Conservation (phyloP, 2,797 vertebrate genomes). For the Premnoplex brunnescens region DNA sequence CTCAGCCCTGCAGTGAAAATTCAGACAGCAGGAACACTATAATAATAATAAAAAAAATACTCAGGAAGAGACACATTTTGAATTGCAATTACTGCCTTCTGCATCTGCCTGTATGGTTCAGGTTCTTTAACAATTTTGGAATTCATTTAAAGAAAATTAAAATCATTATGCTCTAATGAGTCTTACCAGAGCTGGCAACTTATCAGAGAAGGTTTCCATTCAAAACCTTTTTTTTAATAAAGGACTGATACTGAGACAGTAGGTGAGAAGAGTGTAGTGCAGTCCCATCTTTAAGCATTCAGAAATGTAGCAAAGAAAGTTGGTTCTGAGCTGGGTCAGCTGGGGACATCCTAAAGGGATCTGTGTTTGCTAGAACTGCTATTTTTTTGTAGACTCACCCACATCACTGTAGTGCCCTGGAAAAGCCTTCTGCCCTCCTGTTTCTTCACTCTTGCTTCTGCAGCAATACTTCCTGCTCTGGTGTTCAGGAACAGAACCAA, state of each 20-base stretch:
- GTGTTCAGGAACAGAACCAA: not conserved
- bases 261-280: not conserved
- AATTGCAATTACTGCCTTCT: not conserved
- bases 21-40: not conserved
- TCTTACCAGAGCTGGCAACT: not conserved
- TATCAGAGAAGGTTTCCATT: not conserved
- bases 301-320: not conserved
- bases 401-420: not conserved
- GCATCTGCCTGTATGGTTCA: not conserved
- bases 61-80: not conserved
- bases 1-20: not conserved
- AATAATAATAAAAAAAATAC: not conserved
- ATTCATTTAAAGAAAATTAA: not conserved
- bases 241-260: not conserved
- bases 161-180: not conserved
- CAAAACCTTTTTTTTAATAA: not conserved
- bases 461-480: not conserved
- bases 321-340: not conserved
- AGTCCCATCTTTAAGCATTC: not conserved
- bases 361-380: not conserved
- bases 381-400: not conserved
- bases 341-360: not conserved
- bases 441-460: not conserved
- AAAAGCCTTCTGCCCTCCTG: not conserved
- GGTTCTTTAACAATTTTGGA: not conserved